Evolutionary conservation across 1,140 invertebrate genomes (phyloP).

Genomic region (Arion vulgaris): DNA sequence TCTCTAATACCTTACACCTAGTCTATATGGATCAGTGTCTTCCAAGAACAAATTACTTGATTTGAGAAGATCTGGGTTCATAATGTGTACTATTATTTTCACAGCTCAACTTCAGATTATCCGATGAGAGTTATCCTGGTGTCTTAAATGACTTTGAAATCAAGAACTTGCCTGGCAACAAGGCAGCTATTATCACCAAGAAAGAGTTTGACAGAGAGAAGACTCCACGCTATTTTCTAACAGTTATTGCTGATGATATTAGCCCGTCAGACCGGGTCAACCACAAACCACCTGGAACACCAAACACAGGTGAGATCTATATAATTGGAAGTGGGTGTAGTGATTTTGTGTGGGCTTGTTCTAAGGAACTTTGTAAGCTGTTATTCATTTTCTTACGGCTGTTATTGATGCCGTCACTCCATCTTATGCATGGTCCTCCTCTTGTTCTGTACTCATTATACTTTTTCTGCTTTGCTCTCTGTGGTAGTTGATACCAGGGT

Average conservation of each 20-base stretch:
- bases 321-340: no score
- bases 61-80: background rate
- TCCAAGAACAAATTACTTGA: no score
- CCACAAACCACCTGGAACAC: conserved; percentile 49
- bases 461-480: no score
- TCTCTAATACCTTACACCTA: no score
- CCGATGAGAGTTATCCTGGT: conserved; percentile 50
- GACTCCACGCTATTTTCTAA: conserved; percentile 52
- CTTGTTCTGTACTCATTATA: no score
- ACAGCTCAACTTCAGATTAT: conserved; percentile 1
- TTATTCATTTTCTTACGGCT: no score
- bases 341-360: no score
- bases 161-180: conserved; percentile 26
- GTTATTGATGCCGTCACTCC: no score
- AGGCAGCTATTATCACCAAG: conserved; percentile 56
- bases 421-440: no score
- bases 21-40: no score
- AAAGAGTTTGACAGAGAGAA: conserved; percentile 58
- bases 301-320: conserved; percentile 56
- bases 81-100: background rate
- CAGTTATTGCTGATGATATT: conserved; percentile 56
- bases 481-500: no score
- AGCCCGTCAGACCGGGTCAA: conserved; percentile 52
- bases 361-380: no score
- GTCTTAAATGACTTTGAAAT: conserved; percentile 45